Base-by-base conservation (phyloP, 2,113 vertebrate species). In the Gnathonemus echidnorhynchus region DNA sequence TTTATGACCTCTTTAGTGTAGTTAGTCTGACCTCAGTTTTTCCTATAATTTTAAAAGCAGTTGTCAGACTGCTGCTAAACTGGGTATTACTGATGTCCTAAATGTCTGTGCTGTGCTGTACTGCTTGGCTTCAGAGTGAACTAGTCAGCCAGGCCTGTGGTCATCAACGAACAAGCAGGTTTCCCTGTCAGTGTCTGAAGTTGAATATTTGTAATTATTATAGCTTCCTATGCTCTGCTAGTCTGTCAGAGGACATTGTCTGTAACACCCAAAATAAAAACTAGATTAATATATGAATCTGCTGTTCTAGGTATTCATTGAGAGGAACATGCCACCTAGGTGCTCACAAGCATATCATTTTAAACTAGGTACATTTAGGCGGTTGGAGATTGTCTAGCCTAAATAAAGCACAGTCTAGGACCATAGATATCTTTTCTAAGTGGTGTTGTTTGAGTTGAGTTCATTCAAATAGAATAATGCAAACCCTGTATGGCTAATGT, bases 401-500 rank as follows among this genome's bases (percentile, higher is more conserved):
- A 93, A 91, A 92, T 94, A 90, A 94, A 91, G 62, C 89, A 89
- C 35, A 90, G 92, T 92, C 83, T 86, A 70, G 89, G 88, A 35
- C 70, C 42, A 19, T 89, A 31, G 10, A 62, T 50, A 88, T 88
- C 24, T 85, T 89, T 53, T 77, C 13, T 56, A 62, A 86, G 27
- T 27, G 88, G 27, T 45, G 77, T 48, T 39, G 45, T 92, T 90
- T 91, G 27, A 42, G 83, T 85, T 85, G 62, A n/a, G 42, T 42
- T 92, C 52, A 56, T 35, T 70, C 84, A 45, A 88, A 88, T 85
- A 91, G 92, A 91, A 91, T 92, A 86, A 93, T 80, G 77, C 92
- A 88, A 91, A 90, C 93, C 91, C 89, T 90, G 93, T 94, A 90
- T 93, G 89, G 90, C 92, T 91, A 91, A 94, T 91, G 86, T 94